Conservation (phyloP, 2,888 invertebrate species). For the Eupithecia dodoneata region DNA sequence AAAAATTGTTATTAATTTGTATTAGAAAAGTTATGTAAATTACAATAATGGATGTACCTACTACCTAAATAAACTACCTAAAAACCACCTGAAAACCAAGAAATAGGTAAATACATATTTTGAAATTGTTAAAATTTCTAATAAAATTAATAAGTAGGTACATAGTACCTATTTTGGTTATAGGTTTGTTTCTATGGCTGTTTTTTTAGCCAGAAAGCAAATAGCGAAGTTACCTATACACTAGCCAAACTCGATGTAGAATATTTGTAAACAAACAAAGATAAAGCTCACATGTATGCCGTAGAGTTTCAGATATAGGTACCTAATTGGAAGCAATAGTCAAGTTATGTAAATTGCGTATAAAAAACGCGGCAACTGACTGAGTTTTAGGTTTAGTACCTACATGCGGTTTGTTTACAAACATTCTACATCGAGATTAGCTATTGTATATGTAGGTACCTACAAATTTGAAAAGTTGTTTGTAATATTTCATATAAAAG, state of each 20-base stretch:
- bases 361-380: too few species aligned
- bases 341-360: too few species aligned
- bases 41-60: background rate
- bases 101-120: background rate
- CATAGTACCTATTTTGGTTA: background rate
- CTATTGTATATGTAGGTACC: too few species aligned
- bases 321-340: too few species aligned
- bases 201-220: background rate
- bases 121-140: background rate
- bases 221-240: background rate
- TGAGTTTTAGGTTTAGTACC: too few species aligned
- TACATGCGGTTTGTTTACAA: too few species aligned
- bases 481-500: conserved; percentile 33
- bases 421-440: too few species aligned
- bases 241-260: too few species aligned
- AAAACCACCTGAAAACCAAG: background rate
- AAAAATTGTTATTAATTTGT: background rate
- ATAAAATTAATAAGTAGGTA: background rate
- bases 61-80: too few species aligned
- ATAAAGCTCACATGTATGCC: too few species aligned
- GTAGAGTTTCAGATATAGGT: too few species aligned
- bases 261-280: too few species aligned
- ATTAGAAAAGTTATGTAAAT: background rate
- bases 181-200: background rate
- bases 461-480: conserved; percentile 4